Conservation (phyloP, 30 jellyfish, hydroid and myxozoan genomes). For the Hydractinia echinata region DNA sequence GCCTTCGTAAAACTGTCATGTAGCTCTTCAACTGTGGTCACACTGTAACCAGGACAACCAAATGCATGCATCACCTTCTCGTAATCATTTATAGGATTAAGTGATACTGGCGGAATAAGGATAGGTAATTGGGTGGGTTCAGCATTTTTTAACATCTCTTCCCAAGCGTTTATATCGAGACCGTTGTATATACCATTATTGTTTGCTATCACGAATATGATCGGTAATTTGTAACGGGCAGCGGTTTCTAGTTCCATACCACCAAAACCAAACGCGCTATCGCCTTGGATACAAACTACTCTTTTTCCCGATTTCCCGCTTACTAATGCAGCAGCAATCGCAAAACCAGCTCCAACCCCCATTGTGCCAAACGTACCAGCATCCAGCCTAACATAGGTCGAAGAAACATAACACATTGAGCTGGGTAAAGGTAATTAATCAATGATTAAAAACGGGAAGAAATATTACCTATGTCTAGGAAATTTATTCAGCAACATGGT, state of each 20-base stretch:
- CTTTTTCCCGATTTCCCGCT: constrained; percentile 33
- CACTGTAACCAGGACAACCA: constrained; percentile 69
- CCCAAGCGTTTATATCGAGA: constrained; percentile 20
- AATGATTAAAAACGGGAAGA: neutral
- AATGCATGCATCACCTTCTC: constrained; percentile 83
- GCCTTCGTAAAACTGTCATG: constrained; percentile 55
- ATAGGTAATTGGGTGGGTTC: constrained; percentile 8
- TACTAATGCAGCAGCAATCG: constrained; percentile 73
- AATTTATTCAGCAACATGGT: constrained; percentile 52
- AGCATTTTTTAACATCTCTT: constrained; percentile 3
- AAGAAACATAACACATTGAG: neutral
- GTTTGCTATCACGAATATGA: constrained; percentile 64
- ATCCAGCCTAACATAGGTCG: constrained; percentile 33
- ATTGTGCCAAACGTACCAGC: constrained; percentile 94
- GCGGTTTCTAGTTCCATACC: constrained; percentile 91
- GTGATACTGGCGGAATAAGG: constrained; percentile 72
- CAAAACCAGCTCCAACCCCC: constrained; percentile 94
- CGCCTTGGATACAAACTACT: constrained; percentile 89
- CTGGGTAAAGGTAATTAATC: neutral
- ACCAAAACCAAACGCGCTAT: constrained; percentile 92
- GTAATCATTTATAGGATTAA: constrained; percentile 62
- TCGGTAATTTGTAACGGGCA: constrained; percentile 73
- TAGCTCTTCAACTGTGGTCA: constrained; percentile 38
- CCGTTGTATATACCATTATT: constrained; percentile 88
- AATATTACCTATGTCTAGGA: constrained; percentile 47